Base-by-base conservation (phyloP, 2,797 vertebrate species). In the Hemibagrus guttatus region DNA sequence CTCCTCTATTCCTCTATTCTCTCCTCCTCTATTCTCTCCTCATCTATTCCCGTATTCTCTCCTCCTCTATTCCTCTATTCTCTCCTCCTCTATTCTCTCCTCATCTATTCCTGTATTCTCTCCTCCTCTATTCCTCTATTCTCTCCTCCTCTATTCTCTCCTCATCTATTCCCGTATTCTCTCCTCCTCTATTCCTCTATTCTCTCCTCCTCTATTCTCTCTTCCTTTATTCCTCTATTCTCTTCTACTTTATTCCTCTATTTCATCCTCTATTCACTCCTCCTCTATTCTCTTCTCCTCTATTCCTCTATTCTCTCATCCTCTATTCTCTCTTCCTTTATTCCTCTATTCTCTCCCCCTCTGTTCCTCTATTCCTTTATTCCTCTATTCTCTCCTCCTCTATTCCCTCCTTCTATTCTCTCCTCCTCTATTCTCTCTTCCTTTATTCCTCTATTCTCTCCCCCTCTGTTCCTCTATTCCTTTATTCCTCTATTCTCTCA, bases 381-480 rank as follows among this genome's bases (percentile, higher is more conserved):
- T n/a, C 71, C 2, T 0, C 1, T 49, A 42, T 23, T 1, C 8
- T 46, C 9, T 23, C 4, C 1, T 23, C 21, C 4, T 1, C 0
- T 14, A 46, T 46, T 46, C 46, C 19, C 23, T 19, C 23, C 8
- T 5, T 23, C 13, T 46, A 5, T 14, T 68, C 28, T 35, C 28
- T 17, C 6, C 31, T 35, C 81, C 0, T 81, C 64, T 88, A 17
- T 23, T 71, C 76, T 1, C 3, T 12, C 3, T 13, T 26, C 8
- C 31, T 14, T 0, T 31, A 1, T 49, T 31, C 11, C 0, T 69
- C 31, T 39, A 17, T 4, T 39, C n/a, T n/a, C n/a, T n/a, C 7
- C 1, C 7, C 68, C 46, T 71, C 8, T 23, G 1, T 8, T 71
- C 35, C 35, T 71, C 35, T 68, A 1, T 28, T 66, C 64, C 31